Evolutionary conservation across 2,113 vertebrate genomes (phyloP).

Genomic region (Oreochromis tanganicae): DNA sequence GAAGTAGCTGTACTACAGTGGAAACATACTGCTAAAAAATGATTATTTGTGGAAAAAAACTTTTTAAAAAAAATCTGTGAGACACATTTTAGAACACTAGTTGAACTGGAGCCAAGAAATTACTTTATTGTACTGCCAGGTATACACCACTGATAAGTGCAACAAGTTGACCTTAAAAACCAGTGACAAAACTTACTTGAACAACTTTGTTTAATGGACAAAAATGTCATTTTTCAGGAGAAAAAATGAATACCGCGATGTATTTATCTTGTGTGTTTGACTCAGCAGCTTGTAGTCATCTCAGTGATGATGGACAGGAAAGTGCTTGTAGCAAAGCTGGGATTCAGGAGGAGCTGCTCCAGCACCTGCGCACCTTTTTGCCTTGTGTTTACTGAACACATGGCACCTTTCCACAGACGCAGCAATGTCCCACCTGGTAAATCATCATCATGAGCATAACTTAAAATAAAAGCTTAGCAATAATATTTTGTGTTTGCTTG

Average conservation of each 20-base stretch:
- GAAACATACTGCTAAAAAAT: not conserved
- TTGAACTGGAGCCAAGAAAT: not conserved
- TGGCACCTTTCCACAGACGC: slow-evolving; percentile 46
- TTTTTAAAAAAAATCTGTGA: rapidly evolving
- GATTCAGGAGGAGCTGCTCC: slow-evolving; percentile 50
- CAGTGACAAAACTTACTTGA: not conserved
- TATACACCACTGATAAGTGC: not conserved
- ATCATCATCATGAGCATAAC: not conserved
- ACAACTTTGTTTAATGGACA: not conserved
- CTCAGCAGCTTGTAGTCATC: slow-evolving; percentile 53
- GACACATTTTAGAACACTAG: not conserved
- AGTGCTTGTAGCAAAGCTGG: slow-evolving; percentile 4
- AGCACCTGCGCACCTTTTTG: slow-evolving; percentile 57
- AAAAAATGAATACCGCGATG: not conserved
- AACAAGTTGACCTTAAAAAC: not conserved
- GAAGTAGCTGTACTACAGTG: not conserved
- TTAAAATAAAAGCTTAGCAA: not conserved
- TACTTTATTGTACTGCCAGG: not conserved
- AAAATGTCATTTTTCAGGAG: not conserved
- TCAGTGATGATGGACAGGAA: slow-evolving; percentile 45
- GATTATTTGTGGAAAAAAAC: not conserved
- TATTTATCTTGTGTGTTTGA: not conserved
- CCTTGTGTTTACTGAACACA: slow-evolving; percentile 60
- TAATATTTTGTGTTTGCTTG: not conserved
- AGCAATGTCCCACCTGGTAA: slow-evolving; percentile 31